Base-by-base conservation (phyloP, 2,888 invertebrate genomes). In the Acleris emargana region DNA sequence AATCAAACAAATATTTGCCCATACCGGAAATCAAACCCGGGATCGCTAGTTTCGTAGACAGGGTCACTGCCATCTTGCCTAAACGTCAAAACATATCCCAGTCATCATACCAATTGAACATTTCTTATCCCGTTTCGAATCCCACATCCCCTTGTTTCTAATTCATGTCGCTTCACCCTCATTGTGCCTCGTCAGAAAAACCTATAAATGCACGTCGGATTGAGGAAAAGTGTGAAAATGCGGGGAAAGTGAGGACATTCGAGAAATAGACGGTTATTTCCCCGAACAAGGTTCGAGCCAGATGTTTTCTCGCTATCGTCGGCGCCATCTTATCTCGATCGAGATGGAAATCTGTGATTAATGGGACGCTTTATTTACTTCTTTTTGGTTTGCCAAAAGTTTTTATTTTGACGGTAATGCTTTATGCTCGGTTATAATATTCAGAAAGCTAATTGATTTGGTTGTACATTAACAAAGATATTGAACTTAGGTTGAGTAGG, bases 311-410 rank as follows among this genome's bases (percentile, higher is more conserved):
- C 25, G 50, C 49, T 50, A 52, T 52, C 60, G 17, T 5, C 6
- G 45, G n/a, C 60, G 53, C 42, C 45, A 47, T 53, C 45, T 51
- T 50, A 16, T 51, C 45, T 28, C 51, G 51, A 62, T 47, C 45
- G 58, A 45, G 63, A 63, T 58, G 45, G 51, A 63, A 58, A 63
- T 58, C 63, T 32, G 45, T 63, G 63, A 63, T 58, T 58, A 58
- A 63, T 58, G 58, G 54, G 16, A 7, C 22, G 28, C 28, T 54
- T 47, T 62, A 51, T 54, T 38, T 42, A 54, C 54, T 53, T 28
- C 17, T 28, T 53, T 25, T 25, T 25, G n/a, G 22, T 28, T 51
- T 17, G 22, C 2, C 6, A 1, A 1, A 38, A 13, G 16, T 45
- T 17, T 45, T 45, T 17, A 6, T 5, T 42, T 38, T 13, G 13